These are phyloP conservation scores for Felis chaus DNA, from an alignment of 2,113 vertebrate genomes.

Conservation along the genomic window DNA sequence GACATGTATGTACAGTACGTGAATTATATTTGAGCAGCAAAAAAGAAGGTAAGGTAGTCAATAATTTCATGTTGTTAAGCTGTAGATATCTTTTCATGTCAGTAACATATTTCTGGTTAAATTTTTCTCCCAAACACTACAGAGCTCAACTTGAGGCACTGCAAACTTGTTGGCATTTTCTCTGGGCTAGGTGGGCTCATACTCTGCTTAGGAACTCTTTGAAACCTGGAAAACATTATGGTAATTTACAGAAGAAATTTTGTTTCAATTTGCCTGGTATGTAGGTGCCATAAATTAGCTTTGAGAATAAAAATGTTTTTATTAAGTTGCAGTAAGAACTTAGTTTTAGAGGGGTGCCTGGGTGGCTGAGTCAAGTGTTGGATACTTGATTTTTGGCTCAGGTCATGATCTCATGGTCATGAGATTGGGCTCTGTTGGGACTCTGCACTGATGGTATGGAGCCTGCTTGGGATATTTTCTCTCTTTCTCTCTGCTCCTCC, in stretches of 20 bases:
- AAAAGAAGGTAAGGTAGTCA: not conserved
- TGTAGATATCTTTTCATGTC: too few relatives aligned
- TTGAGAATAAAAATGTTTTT: not conserved
- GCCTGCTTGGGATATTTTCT: not conserved
- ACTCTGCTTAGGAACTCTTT: not conserved
- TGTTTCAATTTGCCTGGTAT: not conserved
- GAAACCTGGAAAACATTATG: not conserved
- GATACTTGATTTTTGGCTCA: not conserved
- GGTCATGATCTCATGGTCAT: not conserved
- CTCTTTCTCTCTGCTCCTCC: not conserved
- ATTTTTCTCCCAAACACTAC: not conserved
- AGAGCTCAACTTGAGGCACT: not conserved
- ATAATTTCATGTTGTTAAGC: too few relatives aligned
- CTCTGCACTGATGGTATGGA: not conserved
- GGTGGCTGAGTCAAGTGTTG: not conserved
- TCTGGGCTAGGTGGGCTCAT: not conserved
- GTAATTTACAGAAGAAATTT: not conserved
- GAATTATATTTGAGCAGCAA: not conserved
- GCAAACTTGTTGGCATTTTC: not conserved
- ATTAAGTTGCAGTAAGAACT: not conserved
- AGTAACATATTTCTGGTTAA: not conserved
- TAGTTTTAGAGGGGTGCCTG: not conserved
- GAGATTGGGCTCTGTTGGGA: not conserved
- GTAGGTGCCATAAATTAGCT: not conserved
- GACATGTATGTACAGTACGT: not conserved